A percentile compares a stretch with the other conserved stretches of the same genome.
phyloP scores from a whole-genome alignment of 2,113 vertebrate genomes.

The Dromas ardeola region DNA sequence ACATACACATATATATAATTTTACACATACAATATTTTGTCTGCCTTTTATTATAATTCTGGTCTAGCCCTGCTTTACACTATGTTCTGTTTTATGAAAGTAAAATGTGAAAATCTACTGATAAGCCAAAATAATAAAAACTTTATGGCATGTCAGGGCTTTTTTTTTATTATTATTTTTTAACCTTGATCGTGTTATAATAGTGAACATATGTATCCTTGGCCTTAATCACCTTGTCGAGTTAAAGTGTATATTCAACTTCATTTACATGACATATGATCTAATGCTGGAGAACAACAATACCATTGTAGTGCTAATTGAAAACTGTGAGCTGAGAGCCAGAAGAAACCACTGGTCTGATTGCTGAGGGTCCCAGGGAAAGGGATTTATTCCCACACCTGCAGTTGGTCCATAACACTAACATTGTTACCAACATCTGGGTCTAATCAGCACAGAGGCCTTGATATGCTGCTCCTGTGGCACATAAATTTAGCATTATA shows the following conservation, averaged over 20 bases:
- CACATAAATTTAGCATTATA: constrained; percentile 84
- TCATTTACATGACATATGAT: constrained; percentile 84
- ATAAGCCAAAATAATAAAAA: constrained; percentile 82
- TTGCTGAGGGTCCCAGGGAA: constrained; percentile 77
- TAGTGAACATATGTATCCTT: constrained; percentile 80
- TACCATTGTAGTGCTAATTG: constrained; percentile 82
- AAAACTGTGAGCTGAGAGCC: constrained; percentile 76
- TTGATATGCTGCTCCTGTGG: constrained; percentile 78
- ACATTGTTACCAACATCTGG: constrained; percentile 87
- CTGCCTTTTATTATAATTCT: constrained; percentile 47
- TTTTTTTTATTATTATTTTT: constrained; percentile 66
- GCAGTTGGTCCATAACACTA: constrained; percentile 81
- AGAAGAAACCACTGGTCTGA: constrained; percentile 79
- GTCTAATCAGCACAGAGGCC: constrained; percentile 80
- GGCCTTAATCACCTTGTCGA: constrained; percentile 82
- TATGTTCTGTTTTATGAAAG: constrained; percentile 67
- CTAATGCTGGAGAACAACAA: constrained; percentile 85
- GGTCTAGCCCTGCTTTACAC: constrained; percentile 33
- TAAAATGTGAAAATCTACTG: constrained; percentile 80
- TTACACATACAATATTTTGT: neutral
- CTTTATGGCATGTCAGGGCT: constrained; percentile 73
- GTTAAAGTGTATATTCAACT: constrained; percentile 79
- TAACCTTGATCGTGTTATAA: constrained; percentile 77
- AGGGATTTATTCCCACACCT: constrained; percentile 84
- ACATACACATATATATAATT: constrained; percentile 3